Evolutionary conservation across 2,888 invertebrate genomes (phyloP).

Genomic region (Drosophila pegasa): DNA sequence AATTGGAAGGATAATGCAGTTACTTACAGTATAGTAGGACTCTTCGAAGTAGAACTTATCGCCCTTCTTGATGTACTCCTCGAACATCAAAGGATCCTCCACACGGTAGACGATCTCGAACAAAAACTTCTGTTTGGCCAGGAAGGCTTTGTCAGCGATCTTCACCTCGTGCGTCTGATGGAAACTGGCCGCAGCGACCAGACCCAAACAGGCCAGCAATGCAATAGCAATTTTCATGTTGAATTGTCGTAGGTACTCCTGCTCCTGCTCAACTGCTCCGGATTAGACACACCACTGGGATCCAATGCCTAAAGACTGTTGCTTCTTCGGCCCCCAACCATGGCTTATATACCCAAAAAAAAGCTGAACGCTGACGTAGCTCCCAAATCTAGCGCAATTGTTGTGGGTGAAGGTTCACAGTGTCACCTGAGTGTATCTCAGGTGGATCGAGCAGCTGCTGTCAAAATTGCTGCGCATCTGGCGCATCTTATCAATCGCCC

Average conservation of each 20-base stretch:
- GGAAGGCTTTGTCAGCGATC: constrained; percentile 69
- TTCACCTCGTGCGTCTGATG: constrained; percentile 60
- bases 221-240: constrained; percentile 78
- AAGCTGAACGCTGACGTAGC: background rate
- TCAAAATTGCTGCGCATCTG: constrained; percentile 17
- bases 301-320: constrained; percentile 79
- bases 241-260: constrained; percentile 35
- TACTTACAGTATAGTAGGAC: constrained; percentile 58
- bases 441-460: constrained; percentile 47
- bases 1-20: background rate
- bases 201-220: constrained; percentile 76
- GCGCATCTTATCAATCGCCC: constrained; percentile 38
- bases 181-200: constrained; percentile 67
- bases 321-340: constrained; percentile 11
- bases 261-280: constrained; percentile 58
- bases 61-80: constrained; percentile 81
- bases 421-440: constrained; percentile 53
- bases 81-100: constrained; percentile 69
- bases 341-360: constrained; percentile 47
- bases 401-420: constrained; percentile 18
- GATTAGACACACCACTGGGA: constrained; percentile 52
- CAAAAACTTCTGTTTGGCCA: constrained; percentile 76
- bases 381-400: constrained; percentile 5
- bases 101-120: constrained; percentile 67
- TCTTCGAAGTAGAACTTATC: constrained; percentile 85